These are phyloP conservation scores for Melikaiella ostensackeni DNA, from an alignment of 2,888 invertebrate species.

Conservation along the genomic window DNA sequence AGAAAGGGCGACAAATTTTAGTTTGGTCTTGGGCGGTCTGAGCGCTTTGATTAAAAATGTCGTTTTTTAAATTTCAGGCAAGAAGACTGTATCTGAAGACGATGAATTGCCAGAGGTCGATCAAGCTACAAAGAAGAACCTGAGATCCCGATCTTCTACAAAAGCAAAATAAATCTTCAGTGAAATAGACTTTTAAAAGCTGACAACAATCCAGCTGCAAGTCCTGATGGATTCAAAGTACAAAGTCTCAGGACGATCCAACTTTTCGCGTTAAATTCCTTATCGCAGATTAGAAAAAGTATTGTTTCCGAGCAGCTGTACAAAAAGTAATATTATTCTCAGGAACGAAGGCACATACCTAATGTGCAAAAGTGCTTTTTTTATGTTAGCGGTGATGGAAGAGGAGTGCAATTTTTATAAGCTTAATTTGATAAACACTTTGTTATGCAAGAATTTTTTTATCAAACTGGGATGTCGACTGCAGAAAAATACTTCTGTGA, in stretches of 20 bases:
- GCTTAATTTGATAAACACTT: constrained; percentile 12
- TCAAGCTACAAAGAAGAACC: constrained; percentile 90
- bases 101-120: constrained; percentile 96
- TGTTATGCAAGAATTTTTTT: neutral
- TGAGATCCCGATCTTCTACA: constrained; percentile 81
- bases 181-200: constrained; percentile 11
- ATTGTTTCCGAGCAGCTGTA: constrained; percentile 14
- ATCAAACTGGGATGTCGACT: neutral
- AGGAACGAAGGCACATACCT: constrained; percentile 14
- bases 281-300: constrained; percentile 8
- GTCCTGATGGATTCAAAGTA: constrained; percentile 33
- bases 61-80: constrained; percentile 78
- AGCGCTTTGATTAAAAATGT: neutral
- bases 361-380: constrained; percentile 1
- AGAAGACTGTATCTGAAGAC: constrained; percentile 84
- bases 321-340: constrained; percentile 37
- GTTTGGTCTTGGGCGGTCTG: no score
- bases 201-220: constrained; percentile 36
- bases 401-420: constrained; percentile 35
- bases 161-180: constrained; percentile 77
- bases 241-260: constrained; percentile 33
- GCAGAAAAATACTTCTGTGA: neutral
- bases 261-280: constrained; percentile 25
- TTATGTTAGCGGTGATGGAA: constrained; percentile 21
- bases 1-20: no score